These are phyloP conservation scores for Drosophila limbata DNA, from an alignment of 2,888 invertebrate species.

Conservation along the genomic window DNA sequence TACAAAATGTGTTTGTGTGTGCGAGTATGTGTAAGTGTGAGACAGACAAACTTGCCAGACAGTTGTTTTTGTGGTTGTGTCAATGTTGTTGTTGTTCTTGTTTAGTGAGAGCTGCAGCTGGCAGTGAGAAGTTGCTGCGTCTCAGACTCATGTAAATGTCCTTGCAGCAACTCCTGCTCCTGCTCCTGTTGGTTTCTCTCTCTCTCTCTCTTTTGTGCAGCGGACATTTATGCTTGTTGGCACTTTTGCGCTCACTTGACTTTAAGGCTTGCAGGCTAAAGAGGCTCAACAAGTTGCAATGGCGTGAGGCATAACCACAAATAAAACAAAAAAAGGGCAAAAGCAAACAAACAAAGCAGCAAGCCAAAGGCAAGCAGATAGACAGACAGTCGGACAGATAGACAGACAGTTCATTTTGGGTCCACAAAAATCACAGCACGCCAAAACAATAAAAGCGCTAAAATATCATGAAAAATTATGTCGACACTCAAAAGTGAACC, in stretches of 20 bases:
- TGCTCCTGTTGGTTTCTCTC: slow-evolving; percentile 9
- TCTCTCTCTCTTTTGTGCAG: slow-evolving; percentile 45
- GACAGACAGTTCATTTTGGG: slow-evolving; percentile 36
- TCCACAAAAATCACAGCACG: slow-evolving; percentile 63
- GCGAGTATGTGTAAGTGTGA: background rate
- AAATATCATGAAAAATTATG: slow-evolving; percentile 76
- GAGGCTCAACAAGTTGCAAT: slow-evolving; percentile 64
- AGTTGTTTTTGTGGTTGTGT: slow-evolving; percentile 16
- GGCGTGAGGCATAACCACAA: slow-evolving; percentile 34
- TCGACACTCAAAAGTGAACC: slow-evolving; percentile 75
- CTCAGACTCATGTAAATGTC: slow-evolving; percentile 59
- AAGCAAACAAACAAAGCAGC: slow-evolving; percentile 25
- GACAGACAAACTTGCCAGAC: slow-evolving; percentile 39
- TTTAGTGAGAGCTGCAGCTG: slow-evolving; percentile 18
- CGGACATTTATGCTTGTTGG: slow-evolving; percentile 42
- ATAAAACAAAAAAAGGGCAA: slow-evolving; percentile 25
- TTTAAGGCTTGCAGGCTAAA: slow-evolving; percentile 62
- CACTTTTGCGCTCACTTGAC: slow-evolving; percentile 69
- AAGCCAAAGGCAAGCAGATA: slow-evolving; percentile 15
- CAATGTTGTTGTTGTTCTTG: slow-evolving; percentile 7
- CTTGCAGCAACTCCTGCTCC: slow-evolving; percentile 42
- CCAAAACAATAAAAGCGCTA: slow-evolving; percentile 79
- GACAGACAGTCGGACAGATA: slow-evolving; percentile 15
- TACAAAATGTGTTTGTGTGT: background rate
- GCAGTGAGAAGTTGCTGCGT: slow-evolving; percentile 31